phyloP scores from a whole-genome alignment of 1,140 invertebrate species.

The Teleogryllus occipitalis region DNA sequence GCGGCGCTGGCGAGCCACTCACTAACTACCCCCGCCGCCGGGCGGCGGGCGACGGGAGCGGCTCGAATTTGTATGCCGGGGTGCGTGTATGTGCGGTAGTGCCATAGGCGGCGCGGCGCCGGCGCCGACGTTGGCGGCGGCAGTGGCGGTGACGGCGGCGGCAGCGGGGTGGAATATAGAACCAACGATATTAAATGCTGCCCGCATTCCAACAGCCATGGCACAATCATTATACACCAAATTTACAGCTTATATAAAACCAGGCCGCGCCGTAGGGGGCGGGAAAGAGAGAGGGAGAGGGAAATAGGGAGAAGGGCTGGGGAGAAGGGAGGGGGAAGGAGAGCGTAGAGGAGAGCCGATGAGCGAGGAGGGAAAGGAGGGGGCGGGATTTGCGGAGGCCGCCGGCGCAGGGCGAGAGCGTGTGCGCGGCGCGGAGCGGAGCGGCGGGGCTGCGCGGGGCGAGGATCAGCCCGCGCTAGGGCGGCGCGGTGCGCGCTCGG shows the following conservation, averaged over 20 bases:
- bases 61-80: constrained; percentile 14
- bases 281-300: neutral
- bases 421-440: neutral
- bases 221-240: constrained; percentile 21
- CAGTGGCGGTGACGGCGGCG: neutral
- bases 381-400: neutral
- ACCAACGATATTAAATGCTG: constrained; percentile 14
- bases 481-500: too few relatives aligned
- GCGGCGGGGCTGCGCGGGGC: too few relatives aligned
- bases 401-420: neutral
- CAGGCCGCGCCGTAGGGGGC: neutral
- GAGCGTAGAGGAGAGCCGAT: neutral
- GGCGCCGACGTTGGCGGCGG: neutral
- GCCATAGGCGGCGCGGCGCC: neutral
- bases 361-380: neutral
- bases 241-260: constrained; percentile 23
- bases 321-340: neutral
- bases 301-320: neutral
- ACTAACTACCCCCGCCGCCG: constrained; percentile 3
- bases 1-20: constrained; percentile 3
- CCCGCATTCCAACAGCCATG: constrained; percentile 16
- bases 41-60: neutral
- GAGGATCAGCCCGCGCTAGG: too few relatives aligned
- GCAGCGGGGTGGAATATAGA: neutral
- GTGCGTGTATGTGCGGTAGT: neutral